These are phyloP conservation scores for Heteractis magnifica DNA, from an alignment of 92 coral and sea anemone species.

Conservation along the genomic window DNA sequence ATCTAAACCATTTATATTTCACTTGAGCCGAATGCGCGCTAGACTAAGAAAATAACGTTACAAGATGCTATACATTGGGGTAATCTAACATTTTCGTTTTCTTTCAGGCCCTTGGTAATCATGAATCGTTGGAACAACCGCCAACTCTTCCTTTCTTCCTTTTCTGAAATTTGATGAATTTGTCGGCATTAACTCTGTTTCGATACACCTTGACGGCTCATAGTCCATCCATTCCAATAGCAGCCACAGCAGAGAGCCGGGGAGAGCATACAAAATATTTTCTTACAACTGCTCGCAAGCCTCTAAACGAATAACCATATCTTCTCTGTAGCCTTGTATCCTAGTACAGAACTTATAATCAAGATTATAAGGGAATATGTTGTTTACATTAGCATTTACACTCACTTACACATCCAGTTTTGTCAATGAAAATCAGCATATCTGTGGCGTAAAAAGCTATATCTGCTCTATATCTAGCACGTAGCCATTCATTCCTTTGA, in stretches of 20 bases:
- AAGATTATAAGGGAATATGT: not conserved
- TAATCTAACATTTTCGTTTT: too few relatives aligned
- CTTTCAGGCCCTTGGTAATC: too few relatives aligned
- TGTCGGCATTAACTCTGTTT: not conserved
- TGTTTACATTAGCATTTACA: not conserved
- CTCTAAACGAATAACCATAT: slow-evolving; percentile 14
- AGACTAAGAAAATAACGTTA: too few relatives aligned
- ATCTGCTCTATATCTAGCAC: slow-evolving; percentile 25
- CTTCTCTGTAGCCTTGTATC: slow-evolving; percentile 1
- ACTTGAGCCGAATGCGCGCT: too few relatives aligned
- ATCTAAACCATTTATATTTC: too few relatives aligned
- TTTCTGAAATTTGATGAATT: not conserved
- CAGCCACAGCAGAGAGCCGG: not conserved
- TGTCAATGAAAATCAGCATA: slow-evolving; percentile 21
- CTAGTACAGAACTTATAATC: not conserved
- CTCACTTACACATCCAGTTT: slow-evolving; percentile 33
- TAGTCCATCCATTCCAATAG: slow-evolving; percentile 4
- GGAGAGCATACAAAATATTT: slow-evolving; percentile 9
- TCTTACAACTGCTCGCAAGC: not conserved
- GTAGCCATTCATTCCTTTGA: slow-evolving; percentile 17
- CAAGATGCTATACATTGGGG: too few relatives aligned
- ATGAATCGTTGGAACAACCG: too few relatives aligned
- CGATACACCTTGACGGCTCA: not conserved
- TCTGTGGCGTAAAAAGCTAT: slow-evolving; percentile 15
- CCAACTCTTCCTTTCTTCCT: too few relatives aligned